Evolutionary conservation across 2,888 invertebrate species (phyloP).

Genomic region (Parnassius apollo): DNA sequence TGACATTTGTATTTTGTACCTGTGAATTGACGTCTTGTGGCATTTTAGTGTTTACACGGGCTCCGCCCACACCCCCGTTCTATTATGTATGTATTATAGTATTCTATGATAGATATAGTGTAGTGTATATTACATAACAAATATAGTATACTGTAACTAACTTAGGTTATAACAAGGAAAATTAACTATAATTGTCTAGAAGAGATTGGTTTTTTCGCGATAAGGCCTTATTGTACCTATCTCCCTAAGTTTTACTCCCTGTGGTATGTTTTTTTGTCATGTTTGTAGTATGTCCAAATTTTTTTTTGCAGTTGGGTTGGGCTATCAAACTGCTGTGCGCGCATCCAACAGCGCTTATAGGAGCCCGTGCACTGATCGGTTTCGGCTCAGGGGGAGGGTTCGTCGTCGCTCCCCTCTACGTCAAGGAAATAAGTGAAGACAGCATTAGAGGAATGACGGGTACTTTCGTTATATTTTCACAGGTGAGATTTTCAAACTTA

Average conservation of each 20-base stretch:
- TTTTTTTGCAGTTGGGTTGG: slow-evolving; percentile 64
- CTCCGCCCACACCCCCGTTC: too few relatives aligned
- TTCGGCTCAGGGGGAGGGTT: slow-evolving; percentile 71
- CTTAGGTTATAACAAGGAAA: neutral
- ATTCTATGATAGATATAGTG: too few relatives aligned
- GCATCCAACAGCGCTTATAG: slow-evolving; percentile 61
- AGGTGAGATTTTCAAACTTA: slow-evolving; percentile 44
- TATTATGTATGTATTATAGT: too few relatives aligned
- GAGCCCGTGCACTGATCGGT: slow-evolving; percentile 67
- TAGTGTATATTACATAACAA: neutral
- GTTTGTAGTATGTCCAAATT: neutral
- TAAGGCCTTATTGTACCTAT: neutral
- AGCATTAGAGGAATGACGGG: slow-evolving; percentile 75
- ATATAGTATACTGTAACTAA: slow-evolving; percentile 1
- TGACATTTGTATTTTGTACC: too few relatives aligned
- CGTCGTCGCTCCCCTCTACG: slow-evolving; percentile 71
- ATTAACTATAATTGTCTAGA: neutral
- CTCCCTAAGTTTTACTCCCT: neutral
- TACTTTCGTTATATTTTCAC: slow-evolving; percentile 72
- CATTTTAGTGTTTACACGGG: too few relatives aligned
- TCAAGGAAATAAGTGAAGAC: slow-evolving; percentile 75
- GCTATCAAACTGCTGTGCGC: slow-evolving; percentile 58
- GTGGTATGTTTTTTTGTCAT: neutral
- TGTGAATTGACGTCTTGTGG: too few relatives aligned
- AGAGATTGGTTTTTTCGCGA: neutral